phyloP scores from a whole-genome alignment of 2,797 vertebrate genomes.

The Halcyon leucocephala region DNA sequence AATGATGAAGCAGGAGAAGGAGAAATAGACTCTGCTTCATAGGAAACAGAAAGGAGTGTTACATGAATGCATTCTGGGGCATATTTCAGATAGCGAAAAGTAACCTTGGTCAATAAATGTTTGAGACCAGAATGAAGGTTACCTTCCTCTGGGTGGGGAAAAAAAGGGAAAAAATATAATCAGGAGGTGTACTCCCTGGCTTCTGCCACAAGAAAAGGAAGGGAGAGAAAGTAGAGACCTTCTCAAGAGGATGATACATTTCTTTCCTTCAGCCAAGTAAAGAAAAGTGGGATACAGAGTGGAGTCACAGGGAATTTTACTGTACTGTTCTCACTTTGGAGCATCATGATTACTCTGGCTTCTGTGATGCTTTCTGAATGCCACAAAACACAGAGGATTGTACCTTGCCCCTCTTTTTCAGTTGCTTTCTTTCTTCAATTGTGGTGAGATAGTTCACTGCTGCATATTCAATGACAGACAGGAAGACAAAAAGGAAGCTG shows the following conservation, averaged over 20 bases:
- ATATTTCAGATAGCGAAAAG: neutral
- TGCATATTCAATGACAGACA: constrained; percentile 91
- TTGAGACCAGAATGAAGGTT: neutral
- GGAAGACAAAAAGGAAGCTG: constrained; percentile 93
- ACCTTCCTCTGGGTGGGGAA: neutral
- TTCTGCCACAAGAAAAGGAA: neutral
- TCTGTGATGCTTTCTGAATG: neutral
- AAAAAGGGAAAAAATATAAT: neutral
- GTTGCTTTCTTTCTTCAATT: constrained; percentile 86
- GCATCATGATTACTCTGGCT: neutral
- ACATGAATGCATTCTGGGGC: neutral
- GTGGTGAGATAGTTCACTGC: constrained; percentile 94
- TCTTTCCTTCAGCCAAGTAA: neutral
- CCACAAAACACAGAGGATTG: neutral
- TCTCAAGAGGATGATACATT: neutral
- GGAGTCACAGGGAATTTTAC: neutral
- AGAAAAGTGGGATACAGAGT: neutral
- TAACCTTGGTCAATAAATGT: neutral
- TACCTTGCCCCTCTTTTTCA: constrained; percentile 86
- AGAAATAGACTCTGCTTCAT: neutral
- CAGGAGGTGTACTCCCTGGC: neutral
- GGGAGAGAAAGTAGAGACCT: neutral
- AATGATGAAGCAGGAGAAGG: neutral
- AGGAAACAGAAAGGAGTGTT: neutral
- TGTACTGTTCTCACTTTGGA: neutral